Base-by-base conservation (phyloP, 2,888 invertebrate genomes). In the Eupithecia exiguata region DNA sequence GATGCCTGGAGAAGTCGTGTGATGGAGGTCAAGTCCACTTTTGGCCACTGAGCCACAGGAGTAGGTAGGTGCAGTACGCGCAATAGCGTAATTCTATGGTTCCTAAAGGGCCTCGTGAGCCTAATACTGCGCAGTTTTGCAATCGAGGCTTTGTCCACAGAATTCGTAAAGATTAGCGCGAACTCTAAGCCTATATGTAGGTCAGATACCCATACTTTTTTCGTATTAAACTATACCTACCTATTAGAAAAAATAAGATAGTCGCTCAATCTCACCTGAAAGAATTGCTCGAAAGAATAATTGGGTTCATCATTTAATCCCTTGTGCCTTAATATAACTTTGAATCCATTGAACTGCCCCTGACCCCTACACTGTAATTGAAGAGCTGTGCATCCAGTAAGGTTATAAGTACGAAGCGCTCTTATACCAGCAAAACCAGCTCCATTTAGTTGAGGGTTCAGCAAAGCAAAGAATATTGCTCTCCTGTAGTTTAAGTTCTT, bases 401-500 rank as follows among this genome's bases (percentile, higher is more conserved):
- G 87, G 83, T 96, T 87, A 73, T 95, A 92, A 35, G 89, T 84
- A 12, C 91, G 92, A 18, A 89, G 81, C n/a, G 92, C 94, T 76
- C 95, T 87, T 76, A 96, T 92, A 16, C 96, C 96, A 43, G 96
- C 96, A 85, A 96, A 96, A 1, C 96, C 96, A 35, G 96, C 96
- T 0, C 96, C 96, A 79, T 96, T 96, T 12, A 95, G 91, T 87
- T 96, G 96, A 5, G 96, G 96, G 84, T 96, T 96, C 35, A 96
- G 84, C 68, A 96, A 87, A 5, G 95, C 95, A 81, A 96, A 96
- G 80, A 96, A 95, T 81, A 96, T 91, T 0, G 95, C 96, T 84
- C 96, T 87, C 83, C 96, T 95, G 78, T 95, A 96, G 46, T 94
- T 87, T 78, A 92, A 89, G 66, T 96, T 96, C 81, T 95, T 94